Base-by-base conservation (phyloP, 1,140 invertebrate genomes). In the Atta texana region DNA sequence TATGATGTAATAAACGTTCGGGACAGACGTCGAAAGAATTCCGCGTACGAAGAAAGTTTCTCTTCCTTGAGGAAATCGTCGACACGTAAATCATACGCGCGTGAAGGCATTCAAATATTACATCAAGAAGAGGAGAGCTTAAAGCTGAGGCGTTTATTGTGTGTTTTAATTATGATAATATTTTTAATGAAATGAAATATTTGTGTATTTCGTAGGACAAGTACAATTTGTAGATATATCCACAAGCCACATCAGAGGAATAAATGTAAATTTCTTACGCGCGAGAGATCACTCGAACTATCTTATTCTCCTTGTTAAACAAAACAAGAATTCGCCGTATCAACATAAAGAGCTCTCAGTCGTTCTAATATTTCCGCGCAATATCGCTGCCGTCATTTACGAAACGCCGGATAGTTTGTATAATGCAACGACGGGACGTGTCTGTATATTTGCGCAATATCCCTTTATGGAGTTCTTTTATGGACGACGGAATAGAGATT, bases 1-100 rank as follows among this genome's bases (percentile, higher is more conserved):
- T 89, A 89, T 88, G 64, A 85, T n/a, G 80, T 88, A 89, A 89
- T 89, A 88, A 88, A 89, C 74, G 86, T 85, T 44, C 57, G 53
- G n/a, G 63, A 24, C 72, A 24, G 7, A 51, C 57, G 28, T 14
- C 2, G 66, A 57, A 63, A 61, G 21, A 57, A 57, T 81, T 71
- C 49, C 31, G 12, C 28, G 28, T 49, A 57, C 44, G 44, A 21
- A 8, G 39, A 21, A 18, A 28, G 14, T 28, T 18, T 51, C 14
- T 69, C 66, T 51, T 49, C 66, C 49, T 51, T 51, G 7, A 71
- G 16, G 14, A 81, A 10, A 81, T 12, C 49, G 2, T 39, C 21
- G 51, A 51, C 18, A 57, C n/a, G 49, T 28, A 14, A 24, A 34
- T 74, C 14, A 14, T 16, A 21, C n/a, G 31, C 4, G 10, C 16